phyloP scores from a whole-genome alignment of 2,113 vertebrate genomes.

The Naja naja region DNA sequence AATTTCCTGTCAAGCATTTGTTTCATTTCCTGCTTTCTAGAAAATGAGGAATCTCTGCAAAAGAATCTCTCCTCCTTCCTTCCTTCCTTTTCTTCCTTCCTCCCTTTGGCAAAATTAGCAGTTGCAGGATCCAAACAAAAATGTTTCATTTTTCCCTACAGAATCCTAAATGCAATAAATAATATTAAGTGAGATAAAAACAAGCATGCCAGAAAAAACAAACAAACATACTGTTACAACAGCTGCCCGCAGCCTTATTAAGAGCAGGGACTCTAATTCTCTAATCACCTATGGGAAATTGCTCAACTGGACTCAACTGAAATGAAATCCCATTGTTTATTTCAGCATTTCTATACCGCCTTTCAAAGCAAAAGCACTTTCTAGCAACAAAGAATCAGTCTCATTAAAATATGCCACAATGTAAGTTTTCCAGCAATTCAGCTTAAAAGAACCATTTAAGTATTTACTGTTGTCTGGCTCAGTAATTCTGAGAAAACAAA shows the following conservation, averaged over 20 bases:
- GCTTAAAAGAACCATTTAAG: neutral
- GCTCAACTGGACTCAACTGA: neutral
- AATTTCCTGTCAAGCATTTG: neutral
- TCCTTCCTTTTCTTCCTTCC: neutral
- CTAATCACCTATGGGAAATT: neutral
- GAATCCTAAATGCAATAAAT: neutral
- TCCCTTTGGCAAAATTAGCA: neutral
- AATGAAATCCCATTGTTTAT: neutral
- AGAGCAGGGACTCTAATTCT: neutral
- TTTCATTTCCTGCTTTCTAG: neutral
- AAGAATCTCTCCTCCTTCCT: neutral
- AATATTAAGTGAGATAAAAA: neutral
- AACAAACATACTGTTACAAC: neutral
- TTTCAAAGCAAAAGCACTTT: neutral
- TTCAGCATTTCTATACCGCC: neutral
- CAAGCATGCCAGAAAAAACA: neutral
- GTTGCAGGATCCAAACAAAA: neutral
- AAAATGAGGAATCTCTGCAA: neutral
- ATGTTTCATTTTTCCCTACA: neutral
- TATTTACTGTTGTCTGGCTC: neutral
- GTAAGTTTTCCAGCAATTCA: neutral
- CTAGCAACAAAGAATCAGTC: neutral
- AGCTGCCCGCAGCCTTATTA: neutral
- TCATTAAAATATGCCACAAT: neutral
- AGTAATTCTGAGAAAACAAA: neutral